Evolutionary conservation across 2,888 invertebrate species (phyloP).

Genomic region (Hybos culiciformis): DNA sequence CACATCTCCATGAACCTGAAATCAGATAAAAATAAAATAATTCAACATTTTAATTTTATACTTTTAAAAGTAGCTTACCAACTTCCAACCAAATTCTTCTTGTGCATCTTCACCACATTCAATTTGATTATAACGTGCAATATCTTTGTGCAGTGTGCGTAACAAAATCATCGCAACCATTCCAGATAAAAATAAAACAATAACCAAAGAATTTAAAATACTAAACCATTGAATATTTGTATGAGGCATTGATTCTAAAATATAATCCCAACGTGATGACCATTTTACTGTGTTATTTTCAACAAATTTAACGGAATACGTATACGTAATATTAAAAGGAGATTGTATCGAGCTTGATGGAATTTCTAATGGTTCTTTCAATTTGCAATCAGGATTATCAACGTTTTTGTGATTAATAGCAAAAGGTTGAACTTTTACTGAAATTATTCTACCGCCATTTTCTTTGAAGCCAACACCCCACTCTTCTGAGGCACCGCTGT

Average conservation of each 20-base stretch:
- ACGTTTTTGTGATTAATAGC: constrained; percentile 42
- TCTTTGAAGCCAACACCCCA: constrained; percentile 69
- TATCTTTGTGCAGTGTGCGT: constrained; percentile 93
- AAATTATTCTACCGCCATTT: constrained; percentile 77
- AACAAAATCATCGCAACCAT: constrained; percentile 99
- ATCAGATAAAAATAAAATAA: too few species aligned
- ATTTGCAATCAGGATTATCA: constrained; percentile 37
- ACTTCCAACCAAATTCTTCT: constrained; percentile 81
- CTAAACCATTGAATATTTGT: constrained; percentile 99
- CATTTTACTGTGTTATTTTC: constrained; percentile 79
- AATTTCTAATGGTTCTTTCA: constrained; percentile 53
- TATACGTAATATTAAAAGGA: constrained; percentile 51
- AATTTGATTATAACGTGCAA: constrained; percentile 95
- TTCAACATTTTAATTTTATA: too few species aligned
- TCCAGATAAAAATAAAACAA: constrained; percentile 90
- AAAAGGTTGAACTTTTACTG: constrained; percentile 53
- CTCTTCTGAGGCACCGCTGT: constrained; percentile 75
- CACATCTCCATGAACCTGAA: constrained; percentile 96
- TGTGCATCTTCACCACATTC: constrained; percentile 80
- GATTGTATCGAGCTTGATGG: constrained; percentile 40
- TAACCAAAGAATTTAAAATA: constrained; percentile 93
- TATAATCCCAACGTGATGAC: constrained; percentile 99
- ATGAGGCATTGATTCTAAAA: constrained; percentile 94
- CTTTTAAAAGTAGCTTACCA: too few species aligned
- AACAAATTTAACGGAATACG: constrained; percentile 73